Evolutionary conservation across 2,888 invertebrate genomes (phyloP), one percentile per base, ranked within the genome.

Genomic region (Ophion slaviceki): DNA sequence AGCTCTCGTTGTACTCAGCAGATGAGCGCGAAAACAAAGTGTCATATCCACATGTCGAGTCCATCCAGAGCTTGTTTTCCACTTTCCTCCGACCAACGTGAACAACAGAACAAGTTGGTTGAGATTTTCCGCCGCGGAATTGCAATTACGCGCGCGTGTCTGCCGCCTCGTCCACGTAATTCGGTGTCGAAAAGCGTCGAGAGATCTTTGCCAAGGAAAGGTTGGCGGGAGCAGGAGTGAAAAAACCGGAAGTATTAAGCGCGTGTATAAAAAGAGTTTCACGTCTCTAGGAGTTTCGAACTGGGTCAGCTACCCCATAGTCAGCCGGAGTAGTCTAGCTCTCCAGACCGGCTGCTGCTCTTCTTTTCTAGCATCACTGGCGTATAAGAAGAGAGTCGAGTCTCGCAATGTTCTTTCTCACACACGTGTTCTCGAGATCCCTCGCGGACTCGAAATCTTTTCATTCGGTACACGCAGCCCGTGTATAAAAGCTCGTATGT

Each of bases 221-320:
- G 45, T 32, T 45, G 45, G 8, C 4, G 14, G 74, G 40, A 61
- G 68, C 6, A 28, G 20, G 78, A 82, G n/a, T 24, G 74, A 74
- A 68, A 72, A 40, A 61, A 82, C 36, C 36, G 64, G 40, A 72
- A 72, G 71, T 79, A 79, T 79, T 79, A 78, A 53, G 40, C 68
- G 70, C 68, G 70, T 47, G 77, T 74, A 67, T 80, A 84, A 77
- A 81, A 77, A 85, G 84, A 80, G 76, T 84, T 81, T 84, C 81
- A 77, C 81, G 81, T 76, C 77, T 72, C 72, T 81, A 66, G 76
- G 76, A 84, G 77, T 84, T 81, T 84, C 61, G 7, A 85, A 85
- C 74, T 85, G 78, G 85, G 85, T 85, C 85, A 85, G 61, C 82
- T 70, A 78, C 64, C 78, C 80, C 74, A 78, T 66, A 72, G 77